Conservation (phyloP, 1,140 invertebrate genomes). For the Drosophila repleta region DNA sequence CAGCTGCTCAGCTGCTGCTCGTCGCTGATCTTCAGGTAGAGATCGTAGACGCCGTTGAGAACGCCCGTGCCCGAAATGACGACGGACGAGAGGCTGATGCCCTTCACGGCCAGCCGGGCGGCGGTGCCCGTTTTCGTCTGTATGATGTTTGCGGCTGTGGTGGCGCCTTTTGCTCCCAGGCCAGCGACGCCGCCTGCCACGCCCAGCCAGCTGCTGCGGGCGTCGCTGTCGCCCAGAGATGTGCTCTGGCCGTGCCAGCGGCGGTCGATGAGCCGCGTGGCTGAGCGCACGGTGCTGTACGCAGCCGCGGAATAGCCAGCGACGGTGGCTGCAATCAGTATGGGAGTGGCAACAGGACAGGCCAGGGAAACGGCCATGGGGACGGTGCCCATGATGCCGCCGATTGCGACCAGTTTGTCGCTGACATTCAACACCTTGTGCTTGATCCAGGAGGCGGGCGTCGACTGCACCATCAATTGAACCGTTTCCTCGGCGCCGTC, state of each 20-base stretch:
- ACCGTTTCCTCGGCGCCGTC: constrained; percentile 36
- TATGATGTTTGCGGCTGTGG: constrained; percentile 34
- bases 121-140: constrained; percentile 25
- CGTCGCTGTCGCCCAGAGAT: constrained; percentile 56
- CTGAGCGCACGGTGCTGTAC: constrained; percentile 63
- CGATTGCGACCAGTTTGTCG: constrained; percentile 58
- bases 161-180: constrained; percentile 67
- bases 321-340: constrained; percentile 55
- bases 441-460: constrained; percentile 39
- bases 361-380: constrained; percentile 62
- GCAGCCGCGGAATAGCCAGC: constrained; percentile 55
- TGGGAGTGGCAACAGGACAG: constrained; percentile 52
- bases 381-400: constrained; percentile 59
- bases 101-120: constrained; percentile 56
- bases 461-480: constrained; percentile 42
- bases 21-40: constrained; percentile 68
- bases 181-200: constrained; percentile 68
- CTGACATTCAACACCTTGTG: constrained; percentile 46
- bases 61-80: constrained; percentile 68
- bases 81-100: constrained; percentile 66
- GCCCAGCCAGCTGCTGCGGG: constrained; percentile 72
- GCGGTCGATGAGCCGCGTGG: constrained; percentile 52
- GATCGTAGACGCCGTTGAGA: constrained; percentile 61
- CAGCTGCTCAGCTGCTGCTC: constrained; percentile 51
- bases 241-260: constrained; percentile 62